Evolutionary conservation across 2,113 vertebrate species (phyloP), one percentile per base, ranked within the genome.

Genomic region (Malurus elegans): DNA sequence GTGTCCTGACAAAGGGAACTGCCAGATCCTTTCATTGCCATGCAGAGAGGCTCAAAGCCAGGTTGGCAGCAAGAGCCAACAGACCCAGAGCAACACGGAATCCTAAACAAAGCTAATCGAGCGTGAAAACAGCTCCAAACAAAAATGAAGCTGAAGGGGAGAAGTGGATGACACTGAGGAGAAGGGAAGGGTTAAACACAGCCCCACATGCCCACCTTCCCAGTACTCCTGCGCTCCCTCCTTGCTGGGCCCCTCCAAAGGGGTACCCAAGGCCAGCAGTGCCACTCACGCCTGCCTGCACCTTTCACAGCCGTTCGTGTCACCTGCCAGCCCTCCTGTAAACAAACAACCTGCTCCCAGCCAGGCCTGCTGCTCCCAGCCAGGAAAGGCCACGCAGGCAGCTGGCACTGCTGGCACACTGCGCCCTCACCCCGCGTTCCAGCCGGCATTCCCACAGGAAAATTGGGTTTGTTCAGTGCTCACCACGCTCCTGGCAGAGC

Each of bases 1-100:
- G 89, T 82, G 95, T 36, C 24, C 45, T 7, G 47, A 76, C 91
- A 89, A 72, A 96, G 79, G 57, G 95, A 93, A 45, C 78, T 72
- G 89, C 76, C 79, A 90, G 60, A 66, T 76, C 62, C 80, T 72
- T 79, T 86, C 71, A 47, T 34, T 76, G 54, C 42, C 84, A 79
- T 21, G 51, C 92, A 73, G 69, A 47, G 40, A 50, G 86, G 85
- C 78, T 93, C 84, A 44, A 36, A 10, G 36, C 40, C 67, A 47
- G 45, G 14, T 3, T 75, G 79, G 87, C 91, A 95, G 90, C 71
- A n/a, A 32, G 74, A 76, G 87, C 66, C 67, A 92, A 60, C 13
- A 89, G 65, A 81, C 71, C 78, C 87, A 82, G 54, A 82, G 85
- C 73, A 79, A 31, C 16, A 34, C 45, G 85, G 76, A 89, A 73